These are phyloP conservation scores for Tadarida brasiliensis DNA, from an alignment of 2,797 vertebrate species.

Conservation along the genomic window DNA sequence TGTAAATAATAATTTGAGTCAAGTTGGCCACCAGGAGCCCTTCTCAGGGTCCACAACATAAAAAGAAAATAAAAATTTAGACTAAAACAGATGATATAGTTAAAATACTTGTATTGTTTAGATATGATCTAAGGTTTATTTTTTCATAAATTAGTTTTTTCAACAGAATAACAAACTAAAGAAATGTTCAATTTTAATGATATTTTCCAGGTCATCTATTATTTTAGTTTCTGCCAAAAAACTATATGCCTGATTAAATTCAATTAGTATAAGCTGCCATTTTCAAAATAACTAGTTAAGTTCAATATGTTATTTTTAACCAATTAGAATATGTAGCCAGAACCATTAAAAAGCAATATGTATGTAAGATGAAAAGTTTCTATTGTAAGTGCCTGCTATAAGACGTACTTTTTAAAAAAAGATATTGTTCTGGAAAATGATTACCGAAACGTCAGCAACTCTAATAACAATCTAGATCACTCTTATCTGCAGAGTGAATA, in stretches of 20 bases:
- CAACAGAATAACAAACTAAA: not conserved
- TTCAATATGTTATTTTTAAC: not conserved
- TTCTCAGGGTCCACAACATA: not conserved
- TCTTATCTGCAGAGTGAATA: not conserved
- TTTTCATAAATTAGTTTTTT: constrained; percentile 1
- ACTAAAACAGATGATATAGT: not conserved
- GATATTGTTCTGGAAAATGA: constrained; percentile 26
- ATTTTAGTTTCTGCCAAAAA: not conserved
- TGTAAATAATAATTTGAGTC: not conserved
- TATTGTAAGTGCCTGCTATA: not conserved
- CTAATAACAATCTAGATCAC: not conserved
- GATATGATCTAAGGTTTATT: not conserved
- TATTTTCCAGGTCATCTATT: not conserved
- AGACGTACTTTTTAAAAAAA: not conserved
- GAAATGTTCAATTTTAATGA: not conserved
- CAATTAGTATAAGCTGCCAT: not conserved
- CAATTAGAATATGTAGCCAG: constrained; percentile 11
- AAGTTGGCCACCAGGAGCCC: not conserved
- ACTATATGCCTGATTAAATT: not conserved
- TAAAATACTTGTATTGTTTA: not conserved
- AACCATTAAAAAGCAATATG: not conserved
- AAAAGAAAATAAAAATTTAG: constrained; percentile 10
- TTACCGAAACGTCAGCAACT: constrained; percentile 16
- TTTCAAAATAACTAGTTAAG: constrained; percentile 25
- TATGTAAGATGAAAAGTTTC: not conserved